phyloP scores from a whole-genome alignment of 2,888 invertebrate genomes.

The Terebella lapidaria region DNA sequence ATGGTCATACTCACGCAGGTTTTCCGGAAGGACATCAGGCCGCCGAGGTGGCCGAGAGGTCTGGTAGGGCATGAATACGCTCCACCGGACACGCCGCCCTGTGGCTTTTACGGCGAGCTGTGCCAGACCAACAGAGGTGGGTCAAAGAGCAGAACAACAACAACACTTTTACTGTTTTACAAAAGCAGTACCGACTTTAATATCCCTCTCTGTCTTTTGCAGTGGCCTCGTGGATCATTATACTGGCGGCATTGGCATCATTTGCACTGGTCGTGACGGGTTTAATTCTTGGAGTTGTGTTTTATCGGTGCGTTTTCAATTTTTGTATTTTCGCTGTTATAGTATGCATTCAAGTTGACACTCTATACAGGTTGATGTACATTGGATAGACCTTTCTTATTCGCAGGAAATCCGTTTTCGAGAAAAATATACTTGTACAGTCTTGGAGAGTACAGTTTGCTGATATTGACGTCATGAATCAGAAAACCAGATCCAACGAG shows the following conservation, averaged over 20 bases:
- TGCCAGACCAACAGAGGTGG: constrained; percentile 21
- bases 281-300: constrained; percentile 1
- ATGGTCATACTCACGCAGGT: no score
- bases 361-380: not conserved
- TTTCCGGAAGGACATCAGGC: constrained; percentile 10
- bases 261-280: not conserved
- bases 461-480: constrained; percentile 21
- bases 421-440: constrained; percentile 16
- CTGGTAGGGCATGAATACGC: constrained; percentile 16
- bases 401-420: constrained; percentile 19
- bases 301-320: constrained; percentile 5
- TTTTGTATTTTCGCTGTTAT: not conserved
- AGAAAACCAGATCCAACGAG: no score
- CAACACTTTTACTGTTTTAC: no score
- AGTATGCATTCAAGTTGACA: not conserved
- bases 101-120: constrained; percentile 35
- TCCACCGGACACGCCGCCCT: constrained; percentile 32
- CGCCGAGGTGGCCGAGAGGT: constrained; percentile 19
- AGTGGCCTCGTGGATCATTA: constrained; percentile 9
- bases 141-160: no score
- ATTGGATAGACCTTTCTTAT: not conserved
- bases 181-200: no score
- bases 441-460: constrained; percentile 22
- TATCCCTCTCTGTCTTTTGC: no score
- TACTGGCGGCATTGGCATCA: constrained; percentile 2